A percentile compares a stretch with the other conserved stretches of the same genome.
Conservation (phyloP, 1,140 invertebrate genomes). For the Dolichoris vasculosae region DNA sequence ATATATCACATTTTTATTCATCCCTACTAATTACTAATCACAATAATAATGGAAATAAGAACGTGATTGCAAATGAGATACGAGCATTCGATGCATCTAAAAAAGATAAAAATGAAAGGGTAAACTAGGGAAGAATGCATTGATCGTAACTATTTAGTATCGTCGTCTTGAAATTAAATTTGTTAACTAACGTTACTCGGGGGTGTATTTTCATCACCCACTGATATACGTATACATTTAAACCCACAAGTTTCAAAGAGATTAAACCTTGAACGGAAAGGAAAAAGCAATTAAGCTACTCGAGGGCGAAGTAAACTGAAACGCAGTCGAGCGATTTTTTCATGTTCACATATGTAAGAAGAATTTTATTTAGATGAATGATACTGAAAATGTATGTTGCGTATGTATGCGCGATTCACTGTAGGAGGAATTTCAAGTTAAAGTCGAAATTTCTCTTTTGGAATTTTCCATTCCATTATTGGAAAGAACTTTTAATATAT, state of each 20-base stretch:
- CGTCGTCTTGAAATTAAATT: slow-evolving; percentile 15
- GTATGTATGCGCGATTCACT: not conserved
- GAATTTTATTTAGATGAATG: slow-evolving; percentile 2
- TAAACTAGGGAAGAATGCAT: not conserved
- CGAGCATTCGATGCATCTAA: not conserved
- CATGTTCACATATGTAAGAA: not conserved
- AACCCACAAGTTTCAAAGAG: not conserved
- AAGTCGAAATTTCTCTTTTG: not conserved
- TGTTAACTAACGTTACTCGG: not conserved
- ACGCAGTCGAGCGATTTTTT: not conserved
- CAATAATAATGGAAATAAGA: not conserved
- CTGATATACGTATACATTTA: not conserved
- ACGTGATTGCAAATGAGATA: not conserved
- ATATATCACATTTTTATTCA: too few species aligned
- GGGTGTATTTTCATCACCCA: too few species aligned
- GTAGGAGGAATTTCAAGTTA: not conserved
- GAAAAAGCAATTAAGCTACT: not conserved
- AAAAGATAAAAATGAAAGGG: not conserved
- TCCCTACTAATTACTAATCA: not conserved
- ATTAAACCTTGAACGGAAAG: not conserved
- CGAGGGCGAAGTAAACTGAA: not conserved
- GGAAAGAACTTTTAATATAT: too few species aligned
- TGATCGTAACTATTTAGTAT: not conserved
- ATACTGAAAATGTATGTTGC: not conserved
- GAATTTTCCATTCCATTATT: not conserved